These are phyloP conservation scores for Operophtera brumata DNA, from an alignment of 2,888 invertebrate species.

Conservation along the genomic window DNA sequence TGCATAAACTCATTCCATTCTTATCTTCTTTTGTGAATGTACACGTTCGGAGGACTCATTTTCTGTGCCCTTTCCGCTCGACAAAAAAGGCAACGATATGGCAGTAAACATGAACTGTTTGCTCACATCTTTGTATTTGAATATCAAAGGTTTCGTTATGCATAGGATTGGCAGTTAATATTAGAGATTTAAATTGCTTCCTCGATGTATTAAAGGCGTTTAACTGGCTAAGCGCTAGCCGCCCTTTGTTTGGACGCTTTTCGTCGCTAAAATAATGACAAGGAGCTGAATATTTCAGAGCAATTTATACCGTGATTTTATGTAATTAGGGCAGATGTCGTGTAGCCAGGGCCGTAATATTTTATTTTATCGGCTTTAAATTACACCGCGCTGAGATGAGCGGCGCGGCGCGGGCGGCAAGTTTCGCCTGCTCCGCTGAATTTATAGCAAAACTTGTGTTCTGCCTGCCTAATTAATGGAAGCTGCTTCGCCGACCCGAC, in stretches of 20 bases:
- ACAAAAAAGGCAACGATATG: constrained; percentile 39
- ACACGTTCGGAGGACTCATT: constrained; percentile 45
- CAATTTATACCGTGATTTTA: constrained; percentile 71
- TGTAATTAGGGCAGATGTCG: constrained; percentile 69
- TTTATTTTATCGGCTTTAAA: constrained; percentile 78
- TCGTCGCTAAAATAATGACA: constrained; percentile 57
- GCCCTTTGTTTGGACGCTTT: constrained; percentile 65
- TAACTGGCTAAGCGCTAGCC: constrained; percentile 56
- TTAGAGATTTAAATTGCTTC: constrained; percentile 54
- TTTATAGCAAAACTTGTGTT: constrained; percentile 79
- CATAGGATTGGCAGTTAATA: constrained; percentile 61
- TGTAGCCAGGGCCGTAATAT: constrained; percentile 64
- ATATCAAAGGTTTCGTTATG: constrained; percentile 54
- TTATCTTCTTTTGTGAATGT: constrained; percentile 48
- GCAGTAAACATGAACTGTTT: constrained; percentile 31
- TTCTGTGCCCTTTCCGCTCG: constrained; percentile 43
- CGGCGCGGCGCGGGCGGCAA: constrained; percentile 63
- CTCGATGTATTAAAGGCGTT: constrained; percentile 62
- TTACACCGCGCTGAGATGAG: constrained; percentile 67
- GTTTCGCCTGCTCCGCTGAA: constrained; percentile 66
- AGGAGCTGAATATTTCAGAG: constrained; percentile 60
- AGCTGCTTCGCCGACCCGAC: constrained; percentile 65
- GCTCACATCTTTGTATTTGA: constrained; percentile 40
- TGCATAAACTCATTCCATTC: constrained; percentile 48
- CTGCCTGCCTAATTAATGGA: constrained; percentile 75